These are phyloP conservation scores for Balaeniceps rex DNA, from an alignment of 2,113 vertebrate genomes.

Conservation along the genomic window DNA sequence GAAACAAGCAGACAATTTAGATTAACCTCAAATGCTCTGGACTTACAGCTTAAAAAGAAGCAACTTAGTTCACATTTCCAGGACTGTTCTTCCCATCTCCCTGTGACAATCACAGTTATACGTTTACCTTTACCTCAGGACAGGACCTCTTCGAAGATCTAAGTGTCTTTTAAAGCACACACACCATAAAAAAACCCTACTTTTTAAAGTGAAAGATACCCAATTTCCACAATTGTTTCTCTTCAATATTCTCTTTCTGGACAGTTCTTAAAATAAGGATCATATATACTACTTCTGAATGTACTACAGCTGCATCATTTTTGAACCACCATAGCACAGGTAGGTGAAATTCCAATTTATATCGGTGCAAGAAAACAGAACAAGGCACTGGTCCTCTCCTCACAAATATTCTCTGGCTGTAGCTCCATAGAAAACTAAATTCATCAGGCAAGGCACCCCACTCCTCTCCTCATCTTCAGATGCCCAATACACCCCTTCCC, in stretches of 20 bases:
- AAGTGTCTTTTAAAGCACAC: not conserved
- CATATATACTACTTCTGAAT: not conserved
- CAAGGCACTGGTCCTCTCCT: not conserved
- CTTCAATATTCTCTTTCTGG: not conserved
- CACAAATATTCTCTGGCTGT: not conserved
- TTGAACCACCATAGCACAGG: not conserved
- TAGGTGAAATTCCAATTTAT: not conserved
- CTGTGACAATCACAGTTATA: not conserved
- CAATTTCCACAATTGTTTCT: not conserved
- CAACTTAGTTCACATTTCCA: not conserved
- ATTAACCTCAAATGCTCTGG: not conserved
- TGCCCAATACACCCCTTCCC: not conserved
- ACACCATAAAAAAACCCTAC: accelerated
- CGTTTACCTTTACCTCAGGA: not conserved
- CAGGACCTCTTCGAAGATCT: not conserved
- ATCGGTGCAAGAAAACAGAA: not conserved
- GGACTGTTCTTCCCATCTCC: not conserved
- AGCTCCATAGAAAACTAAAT: not conserved
- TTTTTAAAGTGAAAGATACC: not conserved
- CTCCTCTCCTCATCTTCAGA: not conserved
- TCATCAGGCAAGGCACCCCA: not conserved
- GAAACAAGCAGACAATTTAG: not conserved
- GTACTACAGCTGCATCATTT: not conserved
- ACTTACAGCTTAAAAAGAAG: not conserved
- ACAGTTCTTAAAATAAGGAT: not conserved